Conservation (phyloP, 2,888 invertebrate species). For the Polydesmus complanatus region DNA sequence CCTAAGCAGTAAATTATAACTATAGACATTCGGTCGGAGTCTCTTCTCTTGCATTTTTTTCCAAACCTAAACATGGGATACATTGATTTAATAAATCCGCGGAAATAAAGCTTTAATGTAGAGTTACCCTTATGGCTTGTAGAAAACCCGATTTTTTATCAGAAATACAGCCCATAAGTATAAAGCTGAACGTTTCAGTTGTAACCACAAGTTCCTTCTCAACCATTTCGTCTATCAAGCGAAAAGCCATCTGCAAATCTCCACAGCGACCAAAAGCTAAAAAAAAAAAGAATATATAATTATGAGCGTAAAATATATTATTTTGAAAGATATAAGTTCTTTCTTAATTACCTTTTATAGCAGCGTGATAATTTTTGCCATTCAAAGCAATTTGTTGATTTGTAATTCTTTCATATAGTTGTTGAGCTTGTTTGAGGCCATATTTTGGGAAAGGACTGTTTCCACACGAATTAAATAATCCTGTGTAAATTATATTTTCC, state of each 20-base stretch:
- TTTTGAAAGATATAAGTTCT: slow-evolving; percentile 5
- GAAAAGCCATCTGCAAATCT: slow-evolving; percentile 60
- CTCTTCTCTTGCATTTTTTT: slow-evolving; percentile 54
- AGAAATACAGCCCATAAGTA: slow-evolving; percentile 69
- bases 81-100: slow-evolving; percentile 4
- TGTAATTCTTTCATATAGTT: slow-evolving; percentile 51
- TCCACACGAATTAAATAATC: slow-evolving; percentile 75
- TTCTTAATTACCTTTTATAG: slow-evolving; percentile 51
- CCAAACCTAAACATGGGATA: slow-evolving; percentile 47
- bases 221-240: slow-evolving; percentile 70
- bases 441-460: slow-evolving; percentile 51
- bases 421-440: slow-evolving; percentile 52
- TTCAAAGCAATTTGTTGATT: slow-evolving; percentile 53
- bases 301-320: slow-evolving; percentile 2
- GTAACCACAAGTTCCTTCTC: slow-evolving; percentile 33
- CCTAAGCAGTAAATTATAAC: slow-evolving; percentile 67
- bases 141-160: slow-evolving; percentile 66
- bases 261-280: slow-evolving; percentile 69
- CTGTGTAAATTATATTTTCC: slow-evolving; percentile 61
- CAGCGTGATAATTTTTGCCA: slow-evolving; percentile 63
- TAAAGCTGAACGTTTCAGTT: slow-evolving; percentile 57
- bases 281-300: slow-evolving; percentile 14
- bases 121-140: slow-evolving; percentile 51
- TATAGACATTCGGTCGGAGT: slow-evolving; percentile 52
- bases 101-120: background rate